Conservation (phyloP, 2,888 invertebrate genomes). For the Chromoteleia sp. region DNA sequence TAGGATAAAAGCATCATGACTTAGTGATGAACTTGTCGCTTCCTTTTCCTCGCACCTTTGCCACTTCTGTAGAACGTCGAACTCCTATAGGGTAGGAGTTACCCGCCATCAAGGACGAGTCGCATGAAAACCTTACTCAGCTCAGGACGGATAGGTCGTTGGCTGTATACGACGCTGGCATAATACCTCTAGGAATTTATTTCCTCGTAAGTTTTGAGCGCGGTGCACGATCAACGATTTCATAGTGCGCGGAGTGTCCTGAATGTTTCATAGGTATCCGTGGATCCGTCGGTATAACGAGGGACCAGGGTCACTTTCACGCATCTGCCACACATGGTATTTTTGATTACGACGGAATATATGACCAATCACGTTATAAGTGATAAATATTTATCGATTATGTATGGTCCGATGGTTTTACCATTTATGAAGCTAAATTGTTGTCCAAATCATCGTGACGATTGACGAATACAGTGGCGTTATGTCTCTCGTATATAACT, state of each 20-base stretch:
- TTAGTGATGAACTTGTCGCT: constrained; percentile 82
- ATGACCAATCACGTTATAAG: not conserved
- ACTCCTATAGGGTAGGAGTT: constrained; percentile 57
- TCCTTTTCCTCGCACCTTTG: constrained; percentile 58
- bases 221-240: constrained; percentile 55
- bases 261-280: constrained; percentile 56
- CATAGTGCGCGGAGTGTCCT: constrained; percentile 29
- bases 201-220: constrained; percentile 62
- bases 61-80: constrained; percentile 57
- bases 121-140: constrained; percentile 50
- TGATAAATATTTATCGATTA: too few relatives aligned
- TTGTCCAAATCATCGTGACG: too few relatives aligned
- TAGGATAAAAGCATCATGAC: constrained; percentile 83
- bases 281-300: constrained; percentile 26
- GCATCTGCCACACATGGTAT: constrained; percentile 30
- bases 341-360: constrained; percentile 31
- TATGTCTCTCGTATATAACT: too few relatives aligned
- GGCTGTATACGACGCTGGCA: constrained; percentile 44
- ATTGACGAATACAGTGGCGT: too few relatives aligned
- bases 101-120: constrained; percentile 50
- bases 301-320: constrained; percentile 29
- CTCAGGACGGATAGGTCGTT: constrained; percentile 60
- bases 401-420: too few relatives aligned
- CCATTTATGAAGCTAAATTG: too few relatives aligned
- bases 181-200: constrained; percentile 65